phyloP scores from a whole-genome alignment of 2,797 vertebrate species.

The Alfaro cultratus region DNA sequence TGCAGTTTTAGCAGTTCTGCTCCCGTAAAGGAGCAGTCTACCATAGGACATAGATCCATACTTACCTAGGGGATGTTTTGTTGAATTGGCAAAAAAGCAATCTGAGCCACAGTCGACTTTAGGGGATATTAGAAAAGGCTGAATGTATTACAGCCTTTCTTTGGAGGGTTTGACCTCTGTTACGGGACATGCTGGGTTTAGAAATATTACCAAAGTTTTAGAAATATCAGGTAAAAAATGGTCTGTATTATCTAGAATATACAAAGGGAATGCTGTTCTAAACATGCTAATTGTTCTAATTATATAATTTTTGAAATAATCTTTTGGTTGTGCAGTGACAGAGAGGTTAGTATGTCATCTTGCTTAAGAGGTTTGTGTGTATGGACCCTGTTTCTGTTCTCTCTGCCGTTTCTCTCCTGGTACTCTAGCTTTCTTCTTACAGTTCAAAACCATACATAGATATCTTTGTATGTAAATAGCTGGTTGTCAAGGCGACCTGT shows the following conservation, averaged over 20 bases:
- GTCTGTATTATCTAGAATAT: not conserved
- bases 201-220: not conserved
- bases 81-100: not conserved
- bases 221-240: not conserved
- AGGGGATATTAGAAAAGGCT: not conserved
- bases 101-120: not conserved
- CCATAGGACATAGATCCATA: conserved; percentile 1
- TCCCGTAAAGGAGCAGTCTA: conserved; percentile 1
- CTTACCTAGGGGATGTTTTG: conserved; percentile 1
- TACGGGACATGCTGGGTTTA: not conserved
- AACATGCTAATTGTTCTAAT: not conserved
- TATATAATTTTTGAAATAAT: not conserved
- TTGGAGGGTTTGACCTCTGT: not conserved
- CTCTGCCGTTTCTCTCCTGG: not conserved
- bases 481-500: not conserved
- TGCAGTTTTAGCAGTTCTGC: conserved; percentile 1
- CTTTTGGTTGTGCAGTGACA: not conserved
- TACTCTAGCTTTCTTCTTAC: not conserved
- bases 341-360: not conserved
- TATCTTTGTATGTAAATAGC: not conserved
- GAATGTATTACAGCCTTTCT: not conserved
- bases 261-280: not conserved
- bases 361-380: not conserved
- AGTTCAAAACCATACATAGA: not conserved
- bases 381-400: not conserved